A percentile compares a stretch with the other conserved stretches of the same genome.
phyloP scores from a whole-genome alignment of 2,797 vertebrate genomes.

The Peromyscus aztecus region DNA sequence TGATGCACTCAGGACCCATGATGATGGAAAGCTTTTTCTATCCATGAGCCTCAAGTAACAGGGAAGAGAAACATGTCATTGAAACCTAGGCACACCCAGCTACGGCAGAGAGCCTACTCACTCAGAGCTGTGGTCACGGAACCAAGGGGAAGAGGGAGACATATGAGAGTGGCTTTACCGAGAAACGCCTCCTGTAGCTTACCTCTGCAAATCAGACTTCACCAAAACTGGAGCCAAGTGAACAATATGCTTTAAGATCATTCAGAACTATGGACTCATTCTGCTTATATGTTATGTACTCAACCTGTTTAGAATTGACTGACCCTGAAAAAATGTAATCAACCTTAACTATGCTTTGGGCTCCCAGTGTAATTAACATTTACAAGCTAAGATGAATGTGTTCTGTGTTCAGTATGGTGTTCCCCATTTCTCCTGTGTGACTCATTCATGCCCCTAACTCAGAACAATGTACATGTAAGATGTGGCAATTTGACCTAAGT shows the following conservation, averaged over 20 bases:
- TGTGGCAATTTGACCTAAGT: background rate
- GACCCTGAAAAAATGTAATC: background rate
- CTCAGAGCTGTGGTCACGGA: background rate
- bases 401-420: background rate
- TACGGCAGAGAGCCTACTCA: no score
- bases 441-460: background rate
- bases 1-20: background rate
- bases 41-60: background rate
- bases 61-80: background rate
- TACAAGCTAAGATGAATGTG: background rate
- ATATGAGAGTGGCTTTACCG: background rate
- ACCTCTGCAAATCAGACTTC: background rate
- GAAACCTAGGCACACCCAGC: background rate
- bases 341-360: background rate
- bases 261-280: background rate
- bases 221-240: background rate
- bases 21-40: background rate
- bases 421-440: background rate
- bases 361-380: background rate
- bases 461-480: background rate
- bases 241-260: background rate
- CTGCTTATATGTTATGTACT: background rate
- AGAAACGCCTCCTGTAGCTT: no score
- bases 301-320: background rate
- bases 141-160: background rate